Evolutionary conservation across 1,140 invertebrate genomes (phyloP), one percentile per base, ranked within the genome.

Genomic region (Physella acuta): DNA sequence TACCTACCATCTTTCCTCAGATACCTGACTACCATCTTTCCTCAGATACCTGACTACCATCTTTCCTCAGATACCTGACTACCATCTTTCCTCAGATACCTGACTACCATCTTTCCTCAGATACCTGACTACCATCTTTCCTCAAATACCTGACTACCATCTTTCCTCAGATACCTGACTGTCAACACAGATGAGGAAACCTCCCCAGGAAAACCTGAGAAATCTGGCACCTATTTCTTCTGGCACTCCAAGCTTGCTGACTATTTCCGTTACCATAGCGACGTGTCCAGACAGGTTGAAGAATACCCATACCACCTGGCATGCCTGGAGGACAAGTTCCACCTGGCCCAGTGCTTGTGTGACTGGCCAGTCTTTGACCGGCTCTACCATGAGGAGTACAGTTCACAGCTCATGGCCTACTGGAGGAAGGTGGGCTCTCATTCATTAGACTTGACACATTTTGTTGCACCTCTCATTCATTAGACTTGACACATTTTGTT

Each of bases 341-440:
- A 79, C 64, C 64, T 84, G 56, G 69, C 75, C 3, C 63, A 76
- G 49, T 79, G 76, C 69, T 71, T 84, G 14, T 79, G 77, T 75
- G 81, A 84, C 56, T 84, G 82, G 82, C 67, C 70, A 14, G 73
- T 83, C 2, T 82, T 84, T 75, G 81, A 83, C 70, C 55, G 72
- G 39, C 72, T 84, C 20, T 84, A 84, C 71, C 76, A 82, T 71
- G 82, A 83, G 52, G 81, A 84, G 64, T 83, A 77, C 71, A 82
- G 81, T 65, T 79, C 81, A 30, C 73, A 76, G 37, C 69, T 84
- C 1, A 76, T 82, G 26, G 70, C 72, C n/a, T 82, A 79, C 61
- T 84, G 82, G 82, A 76, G 81, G 73, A 79, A 81, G 81, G 81
- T 81, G 70, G 67, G n/a, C n/a, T n/a, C n/a, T n/a, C n/a, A n/a